Evolutionary conservation across 2,888 invertebrate species (phyloP).

Genomic region (Hoplodrina blanda): DNA sequence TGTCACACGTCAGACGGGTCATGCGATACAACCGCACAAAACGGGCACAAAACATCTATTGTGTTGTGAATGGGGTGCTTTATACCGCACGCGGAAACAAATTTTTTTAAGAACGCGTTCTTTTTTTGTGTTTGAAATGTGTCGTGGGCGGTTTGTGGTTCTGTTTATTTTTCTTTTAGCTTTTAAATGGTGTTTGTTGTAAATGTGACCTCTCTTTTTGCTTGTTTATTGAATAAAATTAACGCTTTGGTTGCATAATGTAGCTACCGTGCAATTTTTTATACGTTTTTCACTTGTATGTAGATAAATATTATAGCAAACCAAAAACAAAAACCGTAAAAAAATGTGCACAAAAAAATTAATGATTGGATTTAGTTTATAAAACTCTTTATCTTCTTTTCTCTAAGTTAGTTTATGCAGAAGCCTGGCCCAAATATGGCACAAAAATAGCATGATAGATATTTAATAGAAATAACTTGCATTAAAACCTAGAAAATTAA

Average conservation of each 20-base stretch:
- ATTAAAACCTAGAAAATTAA: no score
- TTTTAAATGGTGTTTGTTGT: constrained; percentile 10
- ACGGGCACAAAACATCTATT: constrained; percentile 84
- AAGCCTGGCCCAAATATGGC: no score
- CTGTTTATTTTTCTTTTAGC: constrained; percentile 44
- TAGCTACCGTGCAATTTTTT: not conserved
- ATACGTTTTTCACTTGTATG: not conserved
- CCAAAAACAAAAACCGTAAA: no score
- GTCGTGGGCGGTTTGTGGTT: constrained; percentile 58
- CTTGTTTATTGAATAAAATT: not conserved
- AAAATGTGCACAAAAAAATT: no score
- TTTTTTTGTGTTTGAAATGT: constrained; percentile 75
- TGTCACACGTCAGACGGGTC: constrained; percentile 80
- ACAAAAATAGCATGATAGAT: no score
- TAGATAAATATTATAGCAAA: no score
- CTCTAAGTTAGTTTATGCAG: no score
- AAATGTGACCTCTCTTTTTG: not conserved
- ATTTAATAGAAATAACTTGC: no score
- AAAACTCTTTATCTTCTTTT: no score
- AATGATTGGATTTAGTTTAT: no score
- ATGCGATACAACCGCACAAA: constrained; percentile 75
- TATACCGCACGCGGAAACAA: constrained; percentile 85
- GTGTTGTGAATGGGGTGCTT: constrained; percentile 86
- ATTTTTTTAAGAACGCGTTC: constrained; percentile 87
- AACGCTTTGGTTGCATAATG: not conserved